These are phyloP conservation scores for Oedothorax gibbosus DNA, from an alignment of 1,140 invertebrate genomes.

Conservation along the genomic window DNA sequence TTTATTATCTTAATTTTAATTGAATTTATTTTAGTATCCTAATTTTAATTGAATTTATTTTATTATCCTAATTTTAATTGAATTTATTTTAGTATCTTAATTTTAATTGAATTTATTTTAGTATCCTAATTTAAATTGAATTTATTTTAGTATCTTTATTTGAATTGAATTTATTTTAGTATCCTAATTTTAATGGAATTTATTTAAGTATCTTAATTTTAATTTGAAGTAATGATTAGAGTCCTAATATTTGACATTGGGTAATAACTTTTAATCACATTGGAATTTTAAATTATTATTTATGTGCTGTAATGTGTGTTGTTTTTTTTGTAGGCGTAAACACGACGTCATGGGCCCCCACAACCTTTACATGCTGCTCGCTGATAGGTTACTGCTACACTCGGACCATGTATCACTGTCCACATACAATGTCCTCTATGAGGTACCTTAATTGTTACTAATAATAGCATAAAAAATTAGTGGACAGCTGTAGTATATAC, in stretches of 20 bases:
- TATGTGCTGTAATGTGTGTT: background rate
- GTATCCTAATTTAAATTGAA: background rate
- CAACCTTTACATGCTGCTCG: constrained; percentile 96
- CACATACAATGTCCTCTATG: constrained; percentile 99
- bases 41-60: no score
- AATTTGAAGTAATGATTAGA: background rate
- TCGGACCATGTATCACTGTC: constrained; percentile 89
- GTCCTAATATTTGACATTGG: background rate
- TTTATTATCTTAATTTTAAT: background rate
- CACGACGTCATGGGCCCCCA: constrained; percentile 98
- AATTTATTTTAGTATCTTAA: no score
- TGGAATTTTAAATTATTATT: background rate
- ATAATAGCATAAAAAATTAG: no score
- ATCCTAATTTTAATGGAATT: no score
- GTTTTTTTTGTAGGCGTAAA: constrained; percentile 81
- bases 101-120: no score
- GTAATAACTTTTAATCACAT: constrained; percentile 15
- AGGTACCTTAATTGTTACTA: constrained; percentile 72
- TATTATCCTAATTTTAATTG: no score
- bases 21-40: no score
- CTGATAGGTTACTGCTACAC: constrained; percentile 90
- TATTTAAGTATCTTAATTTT: no score
- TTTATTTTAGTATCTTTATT: background rate
- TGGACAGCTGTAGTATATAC: constrained; percentile 2
- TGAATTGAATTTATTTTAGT: no score